Conservation (phyloP, 2,113 vertebrate genomes). For the Pogona vitticeps region DNA sequence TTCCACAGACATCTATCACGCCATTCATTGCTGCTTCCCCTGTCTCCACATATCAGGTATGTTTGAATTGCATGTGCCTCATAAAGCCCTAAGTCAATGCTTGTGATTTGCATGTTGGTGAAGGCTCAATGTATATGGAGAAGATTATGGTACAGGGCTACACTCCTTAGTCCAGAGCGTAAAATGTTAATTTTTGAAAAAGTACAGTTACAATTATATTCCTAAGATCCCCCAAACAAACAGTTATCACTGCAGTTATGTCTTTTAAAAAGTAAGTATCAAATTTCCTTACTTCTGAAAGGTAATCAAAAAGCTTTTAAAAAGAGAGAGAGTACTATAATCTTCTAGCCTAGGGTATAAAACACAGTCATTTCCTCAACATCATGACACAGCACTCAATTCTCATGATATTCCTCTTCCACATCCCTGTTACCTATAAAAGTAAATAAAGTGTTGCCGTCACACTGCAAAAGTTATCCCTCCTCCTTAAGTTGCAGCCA, state of each 20-base stretch:
- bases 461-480: neutral
- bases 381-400: neutral
- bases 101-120: slow-evolving; percentile 46
- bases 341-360: neutral
- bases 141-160: slow-evolving; percentile 13
- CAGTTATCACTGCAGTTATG: too few relatives aligned
- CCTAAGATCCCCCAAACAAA: too few relatives aligned
- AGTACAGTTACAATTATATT: too few relatives aligned
- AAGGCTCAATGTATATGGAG: slow-evolving; percentile 31
- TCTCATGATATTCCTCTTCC: neutral
- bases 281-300: too few relatives aligned
- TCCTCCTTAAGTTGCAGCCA: neutral
- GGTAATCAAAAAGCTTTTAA: too few relatives aligned
- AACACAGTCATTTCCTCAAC: neutral
- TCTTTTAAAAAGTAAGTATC: too few relatives aligned
- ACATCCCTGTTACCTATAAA: neutral
- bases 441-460: neutral
- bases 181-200: too few relatives aligned
- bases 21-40: slow-evolving; percentile 98
- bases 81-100: slow-evolving; percentile 29
- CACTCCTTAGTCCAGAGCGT: neutral
- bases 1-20: slow-evolving; percentile 97
- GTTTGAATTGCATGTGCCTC: slow-evolving; percentile 66
- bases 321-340: neutral
- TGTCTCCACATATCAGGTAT: slow-evolving; percentile 97